Evolutionary conservation across 2,888 invertebrate genomes (phyloP), one percentile per base, ranked within the genome.

Genomic region (Drosophila macrothrix): DNA sequence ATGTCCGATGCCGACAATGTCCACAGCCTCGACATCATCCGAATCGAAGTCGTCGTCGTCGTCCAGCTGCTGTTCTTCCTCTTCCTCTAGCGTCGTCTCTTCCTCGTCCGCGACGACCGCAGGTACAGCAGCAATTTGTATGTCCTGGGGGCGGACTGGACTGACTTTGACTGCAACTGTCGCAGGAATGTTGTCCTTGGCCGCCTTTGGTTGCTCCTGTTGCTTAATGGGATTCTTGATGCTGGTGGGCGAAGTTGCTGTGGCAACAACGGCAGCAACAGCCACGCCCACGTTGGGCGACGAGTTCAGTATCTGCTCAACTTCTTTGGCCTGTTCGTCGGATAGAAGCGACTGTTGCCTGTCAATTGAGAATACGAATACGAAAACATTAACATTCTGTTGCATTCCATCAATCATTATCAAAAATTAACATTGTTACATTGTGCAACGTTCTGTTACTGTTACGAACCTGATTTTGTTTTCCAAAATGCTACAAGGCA

Each of bases 311-410:
- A 98, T 95, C 91, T 96, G 95, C 83, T 96, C 96, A 82, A 97
- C 97, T 94, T 98, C 97, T 93, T 97, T 97, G 83, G 97, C 97
- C 94, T 97, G 97, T 94, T 97, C 97, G 93, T 98, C 97, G 73
- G 97, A 97, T 91, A 97, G 94, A 91, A 97, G 94, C 92, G 96
- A 95, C 94, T 96, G 96, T 95, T 96, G 96, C 93, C 96, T 96
- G 94, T 76, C 43, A 54, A 78, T 68, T 37, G 64, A 78, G 68
- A 72, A 58, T 14, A 66, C 65, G 29, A 56, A 29, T 25, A 16
- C 46, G 16, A 25, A 62, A 39, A 55, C 16, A 62, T 59, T 58
- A 65, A 28, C 62, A 43, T 25, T 37, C 49, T 28, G 22, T 29
- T 58, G 39, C 28, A 59, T 58, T 29, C 65, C 28, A 56, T 33